Base-by-base conservation (phyloP, 1,140 invertebrate genomes). In the Halictus rubicundus region DNA sequence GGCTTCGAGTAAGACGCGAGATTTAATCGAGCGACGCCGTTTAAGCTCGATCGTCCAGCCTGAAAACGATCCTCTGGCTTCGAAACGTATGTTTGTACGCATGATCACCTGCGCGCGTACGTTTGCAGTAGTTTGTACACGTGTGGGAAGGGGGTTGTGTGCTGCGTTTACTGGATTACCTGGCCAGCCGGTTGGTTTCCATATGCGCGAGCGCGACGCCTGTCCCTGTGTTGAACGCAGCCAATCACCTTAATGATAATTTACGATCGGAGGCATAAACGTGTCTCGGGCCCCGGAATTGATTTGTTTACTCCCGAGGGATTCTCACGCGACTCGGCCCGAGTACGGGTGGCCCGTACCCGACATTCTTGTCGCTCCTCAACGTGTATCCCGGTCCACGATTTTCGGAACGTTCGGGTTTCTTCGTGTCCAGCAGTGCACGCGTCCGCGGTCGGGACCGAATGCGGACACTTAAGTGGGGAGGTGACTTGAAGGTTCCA, bases 171-270 rank as follows among this genome's bases (percentile, higher is more conserved):
- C 83, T 39, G 76, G 68, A 85, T 85, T 84, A 85, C 82, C 42
- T 54, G 85, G 68, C 78, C 42, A 49, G 85, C 65, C 78, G 49
- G 84, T 32, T 32, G 32, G 32, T 82, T 77, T 79, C 80, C 69
- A 72, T 75, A 60, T 52, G 49, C 76, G 57, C 49, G 32, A 32
- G 42, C 37, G 19, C 16, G 60, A 27, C 78, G 71, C 78, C 23
- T 63, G 61, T 81, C 57, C 70, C 75, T 68, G 81, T 70, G 69
- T 66, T 61, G 72, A 49, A 69, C 71, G 60, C 61, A 88, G 85
- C 88, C 90, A 92, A 91, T 91, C 90, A 89, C 89, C 89, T 91
- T 92, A 91, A 92, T 92, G 90, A 91, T 92, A 92, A 92, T 92
- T 92, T 92, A 92, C 89, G 90, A 90, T 88, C 87, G 82, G 71